phyloP scores from a whole-genome alignment of 2,888 invertebrate genomes.

The Euclidia mi region DNA sequence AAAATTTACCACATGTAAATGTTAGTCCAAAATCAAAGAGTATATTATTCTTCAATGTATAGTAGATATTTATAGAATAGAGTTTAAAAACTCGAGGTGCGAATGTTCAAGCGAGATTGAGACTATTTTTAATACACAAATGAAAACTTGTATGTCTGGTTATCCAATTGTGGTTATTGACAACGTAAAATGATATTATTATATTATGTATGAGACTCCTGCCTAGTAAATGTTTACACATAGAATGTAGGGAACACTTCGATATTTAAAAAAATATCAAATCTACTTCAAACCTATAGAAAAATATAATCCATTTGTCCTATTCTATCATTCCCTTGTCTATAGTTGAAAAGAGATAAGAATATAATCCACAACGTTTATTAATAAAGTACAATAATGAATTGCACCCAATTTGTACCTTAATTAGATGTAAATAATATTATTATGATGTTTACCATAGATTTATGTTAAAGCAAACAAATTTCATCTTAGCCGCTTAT shows the following conservation, averaged over 20 bases:
- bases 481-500: not conserved
- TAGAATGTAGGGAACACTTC: constrained; percentile 14
- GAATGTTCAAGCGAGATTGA: constrained; percentile 25
- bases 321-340: constrained; percentile 49
- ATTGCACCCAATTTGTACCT: not conserved
- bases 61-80: constrained; percentile 36
- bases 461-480: not conserved
- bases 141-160: not conserved
- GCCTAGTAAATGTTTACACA: constrained; percentile 43
- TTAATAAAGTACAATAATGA: constrained; percentile 44
- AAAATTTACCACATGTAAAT: constrained; percentile 38
- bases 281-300: constrained; percentile 2
- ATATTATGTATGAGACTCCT: constrained; percentile 33
- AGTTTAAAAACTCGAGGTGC: constrained; percentile 42
- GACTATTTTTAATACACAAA: constrained; percentile 46
- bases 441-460: constrained; percentile 1
- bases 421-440: not conserved
- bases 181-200: constrained; percentile 34
- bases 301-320: constrained; percentile 17
- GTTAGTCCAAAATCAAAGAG: constrained; percentile 50
- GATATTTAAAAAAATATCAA: not conserved
- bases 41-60: constrained; percentile 58
- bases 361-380: constrained; percentile 24
- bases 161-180: not conserved
- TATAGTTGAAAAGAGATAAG: constrained; percentile 24